Evolutionary conservation across 2,888 invertebrate genomes (phyloP).

Genomic region (Agriopis aurantiaria): DNA sequence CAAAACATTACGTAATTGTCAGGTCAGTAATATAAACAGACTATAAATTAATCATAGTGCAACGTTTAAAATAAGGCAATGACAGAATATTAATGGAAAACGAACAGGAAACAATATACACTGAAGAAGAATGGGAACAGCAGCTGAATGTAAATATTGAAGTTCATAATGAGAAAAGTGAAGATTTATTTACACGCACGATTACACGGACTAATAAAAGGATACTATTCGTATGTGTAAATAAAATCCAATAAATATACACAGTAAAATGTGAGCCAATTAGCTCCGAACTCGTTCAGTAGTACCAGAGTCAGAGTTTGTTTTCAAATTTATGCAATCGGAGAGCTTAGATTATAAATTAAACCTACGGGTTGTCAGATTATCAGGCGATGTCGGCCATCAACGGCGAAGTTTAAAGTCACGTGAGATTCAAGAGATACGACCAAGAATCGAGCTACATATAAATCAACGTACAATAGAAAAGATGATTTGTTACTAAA

Average conservation of each 20-base stretch:
- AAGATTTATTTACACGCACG: conserved; percentile 3
- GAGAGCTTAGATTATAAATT: conserved; percentile 3
- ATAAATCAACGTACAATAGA: conserved; percentile 66
- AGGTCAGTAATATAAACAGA: conserved; percentile 50
- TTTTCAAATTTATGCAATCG: conserved; percentile 9
- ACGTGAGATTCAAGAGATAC: conserved; percentile 12
- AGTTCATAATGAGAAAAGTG: background rate
- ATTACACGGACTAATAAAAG: background rate
- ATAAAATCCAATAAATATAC: no score
- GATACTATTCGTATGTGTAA: background rate
- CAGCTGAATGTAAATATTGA: background rate
- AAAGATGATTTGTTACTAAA: conserved; percentile 70
- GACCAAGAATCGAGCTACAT: conserved; percentile 48
- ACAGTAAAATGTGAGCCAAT: no score
- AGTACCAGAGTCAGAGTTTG: background rate
- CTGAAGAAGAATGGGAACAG: conserved; percentile 5
- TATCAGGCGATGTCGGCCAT: conserved; percentile 14
- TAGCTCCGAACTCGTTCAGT: no score
- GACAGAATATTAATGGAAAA: conserved; percentile 59
- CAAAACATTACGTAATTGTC: conserved; percentile 39
- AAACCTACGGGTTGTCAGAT: background rate
- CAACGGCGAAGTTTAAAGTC: conserved; percentile 8
- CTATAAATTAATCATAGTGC: conserved; percentile 60
- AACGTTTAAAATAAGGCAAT: conserved; percentile 57
- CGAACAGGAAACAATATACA: conserved; percentile 53